Percentiles rank a stretch among this genome's conserved stretches.
Evolutionary conservation across 2,797 vertebrate genomes (phyloP).

Genomic region (Molossus alvarezi): DNA sequence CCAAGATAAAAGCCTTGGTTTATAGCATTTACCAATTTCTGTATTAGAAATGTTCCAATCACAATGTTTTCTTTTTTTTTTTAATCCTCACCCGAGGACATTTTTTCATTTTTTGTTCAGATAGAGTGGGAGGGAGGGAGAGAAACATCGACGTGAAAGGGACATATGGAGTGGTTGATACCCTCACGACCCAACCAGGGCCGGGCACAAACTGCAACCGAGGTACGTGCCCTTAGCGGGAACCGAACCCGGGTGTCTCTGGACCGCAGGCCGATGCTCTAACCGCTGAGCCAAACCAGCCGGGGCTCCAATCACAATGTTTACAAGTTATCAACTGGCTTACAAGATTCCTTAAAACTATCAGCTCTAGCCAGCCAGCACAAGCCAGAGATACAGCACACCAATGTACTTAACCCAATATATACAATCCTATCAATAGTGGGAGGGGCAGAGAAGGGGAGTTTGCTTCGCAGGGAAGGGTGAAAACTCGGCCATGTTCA

Average conservation of each 20-base stretch:
- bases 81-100: no score
- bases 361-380: neutral
- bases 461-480: neutral
- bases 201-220: no score
- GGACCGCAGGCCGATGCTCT: no score
- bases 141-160: no score
- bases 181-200: no score
- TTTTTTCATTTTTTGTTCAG: no score
- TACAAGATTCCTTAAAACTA: neutral
- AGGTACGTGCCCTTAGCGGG: no score
- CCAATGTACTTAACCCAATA: neutral
- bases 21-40: constrained; percentile 12
- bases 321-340: neutral
- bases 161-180: no score
- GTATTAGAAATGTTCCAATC: neutral
- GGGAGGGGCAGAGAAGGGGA: neutral
- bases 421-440: neutral
- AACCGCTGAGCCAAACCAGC: no score
- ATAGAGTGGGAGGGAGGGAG: no score
- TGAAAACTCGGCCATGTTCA: neutral
- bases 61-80: no score
- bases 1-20: neutral
- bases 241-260: no score
- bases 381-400: neutral
- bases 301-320: neutral